phyloP scores from a whole-genome alignment of 2,888 invertebrate species.

The Thecophora atra region DNA sequence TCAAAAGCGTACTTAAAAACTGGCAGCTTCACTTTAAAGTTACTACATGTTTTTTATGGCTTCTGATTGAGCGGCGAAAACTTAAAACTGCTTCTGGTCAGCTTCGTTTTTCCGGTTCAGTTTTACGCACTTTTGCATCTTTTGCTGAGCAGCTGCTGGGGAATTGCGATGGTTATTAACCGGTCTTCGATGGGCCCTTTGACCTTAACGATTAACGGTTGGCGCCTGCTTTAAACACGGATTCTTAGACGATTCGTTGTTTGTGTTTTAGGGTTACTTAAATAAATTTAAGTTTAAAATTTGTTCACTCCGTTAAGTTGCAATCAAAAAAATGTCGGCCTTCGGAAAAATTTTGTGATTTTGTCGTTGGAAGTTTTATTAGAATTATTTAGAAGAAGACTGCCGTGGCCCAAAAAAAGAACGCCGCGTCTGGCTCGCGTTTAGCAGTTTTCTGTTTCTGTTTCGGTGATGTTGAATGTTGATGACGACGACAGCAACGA shows the following conservation, averaged over 20 bases:
- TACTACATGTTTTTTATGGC: constrained; percentile 12
- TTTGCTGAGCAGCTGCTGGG: neutral
- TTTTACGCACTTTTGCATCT: constrained; percentile 17
- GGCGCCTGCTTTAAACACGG: neutral
- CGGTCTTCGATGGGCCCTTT: neutral
- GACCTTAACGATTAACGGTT: no score
- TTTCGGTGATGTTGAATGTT: constrained; percentile 59
- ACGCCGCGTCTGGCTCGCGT: constrained; percentile 65
- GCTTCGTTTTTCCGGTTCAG: neutral
- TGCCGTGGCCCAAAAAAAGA: constrained; percentile 58
- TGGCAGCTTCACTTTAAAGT: constrained; percentile 5
- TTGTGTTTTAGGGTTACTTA: no score
- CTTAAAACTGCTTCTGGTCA: neutral
- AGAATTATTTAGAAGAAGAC: constrained; percentile 38
- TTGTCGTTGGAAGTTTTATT: constrained; percentile 26
- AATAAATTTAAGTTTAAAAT: no score
- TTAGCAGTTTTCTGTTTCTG: constrained; percentile 65
- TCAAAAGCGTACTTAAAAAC: neutral
- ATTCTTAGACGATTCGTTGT: neutral
- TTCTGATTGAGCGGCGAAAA: neutral
- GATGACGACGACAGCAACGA: constrained; percentile 57
- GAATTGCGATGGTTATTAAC: no score
- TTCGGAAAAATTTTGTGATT: constrained; percentile 11
- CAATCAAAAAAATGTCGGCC: constrained; percentile 15
- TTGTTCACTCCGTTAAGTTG: no score